Percentiles rank a stretch among this genome's conserved stretches.
Evolutionary conservation across 2,113 vertebrate genomes (phyloP).

Genomic region (Hemiscyllium ocellatum): DNA sequence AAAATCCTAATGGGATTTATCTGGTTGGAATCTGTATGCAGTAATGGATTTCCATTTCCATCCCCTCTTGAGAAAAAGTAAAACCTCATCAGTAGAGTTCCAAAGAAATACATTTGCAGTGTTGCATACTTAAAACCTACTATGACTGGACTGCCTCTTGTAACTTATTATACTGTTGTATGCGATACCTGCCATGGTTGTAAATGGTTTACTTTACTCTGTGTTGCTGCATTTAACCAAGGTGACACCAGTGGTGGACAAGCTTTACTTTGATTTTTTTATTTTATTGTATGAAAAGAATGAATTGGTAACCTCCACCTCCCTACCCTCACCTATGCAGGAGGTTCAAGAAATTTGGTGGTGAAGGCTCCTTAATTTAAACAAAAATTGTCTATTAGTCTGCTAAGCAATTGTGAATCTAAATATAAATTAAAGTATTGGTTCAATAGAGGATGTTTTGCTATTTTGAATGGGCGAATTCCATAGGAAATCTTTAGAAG

Average conservation of each 20-base stretch:
- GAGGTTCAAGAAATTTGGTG: not conserved
- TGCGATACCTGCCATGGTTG: not conserved
- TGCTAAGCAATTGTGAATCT: not conserved
- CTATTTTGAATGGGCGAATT: not conserved
- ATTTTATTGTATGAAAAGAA: not conserved
- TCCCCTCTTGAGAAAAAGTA: not conserved
- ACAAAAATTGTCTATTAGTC: not conserved
- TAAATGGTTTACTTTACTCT: not conserved
- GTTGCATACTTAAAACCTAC: conserved; percentile 8
- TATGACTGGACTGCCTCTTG: conserved; percentile 2
- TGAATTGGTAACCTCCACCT: not conserved
- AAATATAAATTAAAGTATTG: not conserved
- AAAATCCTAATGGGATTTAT: not conserved
- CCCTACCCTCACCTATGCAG: not conserved
- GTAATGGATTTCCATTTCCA: not conserved
- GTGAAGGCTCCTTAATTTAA: not conserved
- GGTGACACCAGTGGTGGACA: not conserved
- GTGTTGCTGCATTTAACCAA: not conserved
- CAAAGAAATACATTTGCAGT: conserved; percentile 21
- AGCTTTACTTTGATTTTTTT: not conserved
- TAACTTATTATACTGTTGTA: not conserved
- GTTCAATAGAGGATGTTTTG: not conserved
- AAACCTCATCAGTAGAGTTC: not conserved
- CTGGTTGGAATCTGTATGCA: not conserved
- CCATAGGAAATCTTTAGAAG: not conserved